Conservation (phyloP, 2,113 vertebrate species). For the Tragelaphus imberbis region DNA sequence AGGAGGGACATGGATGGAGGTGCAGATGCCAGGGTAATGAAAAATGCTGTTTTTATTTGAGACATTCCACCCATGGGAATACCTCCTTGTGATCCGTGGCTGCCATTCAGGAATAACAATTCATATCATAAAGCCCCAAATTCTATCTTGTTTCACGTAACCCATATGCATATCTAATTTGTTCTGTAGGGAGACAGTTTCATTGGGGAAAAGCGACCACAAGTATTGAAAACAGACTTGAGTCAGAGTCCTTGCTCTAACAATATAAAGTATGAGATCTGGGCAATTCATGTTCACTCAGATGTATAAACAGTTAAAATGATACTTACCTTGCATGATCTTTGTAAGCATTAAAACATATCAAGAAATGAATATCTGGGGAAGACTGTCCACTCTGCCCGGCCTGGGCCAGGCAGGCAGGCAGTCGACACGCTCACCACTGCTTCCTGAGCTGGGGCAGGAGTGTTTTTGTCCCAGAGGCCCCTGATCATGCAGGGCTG, state of each 20-base stretch:
- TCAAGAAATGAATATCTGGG: not conserved
- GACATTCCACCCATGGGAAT: no score
- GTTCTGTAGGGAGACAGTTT: not conserved
- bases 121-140: not conserved
- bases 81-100: no score
- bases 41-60: no score
- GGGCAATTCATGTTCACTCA: not conserved
- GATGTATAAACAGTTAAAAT: not conserved
- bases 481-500: not conserved
- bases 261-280: not conserved
- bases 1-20: no score
- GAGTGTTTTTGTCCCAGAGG: not conserved
- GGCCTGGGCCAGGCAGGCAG: not conserved
- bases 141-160: not conserved
- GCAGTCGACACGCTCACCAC: not conserved
- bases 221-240: not conserved
- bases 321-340: not conserved
- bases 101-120: no score
- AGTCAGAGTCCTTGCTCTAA: not conserved
- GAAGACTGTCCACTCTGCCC: not conserved
- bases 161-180: not conserved
- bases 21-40: no score
- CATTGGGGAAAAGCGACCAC: no score
- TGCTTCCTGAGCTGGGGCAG: not conserved
- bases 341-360: not conserved